phyloP scores from a whole-genome alignment of 2,113 vertebrate species.

The Eclectus roratus region DNA sequence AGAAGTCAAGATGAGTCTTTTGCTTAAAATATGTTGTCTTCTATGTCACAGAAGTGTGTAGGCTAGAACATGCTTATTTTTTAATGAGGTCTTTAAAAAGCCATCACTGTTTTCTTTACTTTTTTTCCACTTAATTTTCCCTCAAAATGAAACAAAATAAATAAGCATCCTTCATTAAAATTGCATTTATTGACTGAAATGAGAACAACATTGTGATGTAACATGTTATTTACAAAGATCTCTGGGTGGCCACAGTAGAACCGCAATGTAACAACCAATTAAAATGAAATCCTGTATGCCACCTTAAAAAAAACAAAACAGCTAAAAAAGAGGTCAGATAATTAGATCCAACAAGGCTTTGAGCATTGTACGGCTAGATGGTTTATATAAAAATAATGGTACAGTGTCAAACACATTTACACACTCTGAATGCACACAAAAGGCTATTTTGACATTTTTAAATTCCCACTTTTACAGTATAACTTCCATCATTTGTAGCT shows the following conservation, averaged over 20 bases:
- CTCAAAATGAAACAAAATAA: constrained; percentile 1
- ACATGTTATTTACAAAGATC: neutral
- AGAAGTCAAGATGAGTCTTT: neutral
- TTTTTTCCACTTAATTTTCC: neutral
- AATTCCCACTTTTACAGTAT: neutral
- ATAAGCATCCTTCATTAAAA: neutral
- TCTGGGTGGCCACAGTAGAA: neutral
- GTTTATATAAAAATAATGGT: constrained; percentile 23
- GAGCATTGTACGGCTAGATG: neutral
- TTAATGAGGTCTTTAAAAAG: neutral
- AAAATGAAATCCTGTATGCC: constrained; percentile 10
- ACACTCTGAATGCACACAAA: neutral
- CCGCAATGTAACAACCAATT: constrained; percentile 14
- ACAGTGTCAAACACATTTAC: neutral
- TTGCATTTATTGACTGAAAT: neutral
- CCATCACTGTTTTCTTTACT: neutral
- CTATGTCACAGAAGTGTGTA: neutral
- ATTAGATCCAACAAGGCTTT: neutral
- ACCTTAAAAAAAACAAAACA: neutral
- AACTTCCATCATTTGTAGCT: neutral
- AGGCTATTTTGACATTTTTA: neutral
- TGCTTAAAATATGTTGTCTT: neutral
- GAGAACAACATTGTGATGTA: neutral
- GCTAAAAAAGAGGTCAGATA: neutral
- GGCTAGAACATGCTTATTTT: neutral